Evolutionary conservation across 2,888 invertebrate species (phyloP).

Genomic region (Heliconius sara): DNA sequence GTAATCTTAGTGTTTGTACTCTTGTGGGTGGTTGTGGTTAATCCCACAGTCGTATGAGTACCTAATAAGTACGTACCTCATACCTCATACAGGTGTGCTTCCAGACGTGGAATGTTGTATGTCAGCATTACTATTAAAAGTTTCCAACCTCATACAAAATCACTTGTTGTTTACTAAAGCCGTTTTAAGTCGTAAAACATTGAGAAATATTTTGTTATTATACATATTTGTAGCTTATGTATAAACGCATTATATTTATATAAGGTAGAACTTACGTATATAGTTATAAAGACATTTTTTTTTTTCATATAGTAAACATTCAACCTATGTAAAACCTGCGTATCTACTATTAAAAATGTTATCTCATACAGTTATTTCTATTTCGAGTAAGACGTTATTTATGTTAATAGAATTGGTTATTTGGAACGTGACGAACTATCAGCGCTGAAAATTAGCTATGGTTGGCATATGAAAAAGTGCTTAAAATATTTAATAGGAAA

Average conservation of each 20-base stretch:
- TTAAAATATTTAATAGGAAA: background rate
- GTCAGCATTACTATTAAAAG: constrained; percentile 51
- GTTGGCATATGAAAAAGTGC: constrained; percentile 47
- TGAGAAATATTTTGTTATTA: constrained; percentile 11
- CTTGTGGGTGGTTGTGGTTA: constrained; percentile 64
- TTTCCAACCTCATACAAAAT: constrained; percentile 13
- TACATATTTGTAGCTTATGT: background rate
- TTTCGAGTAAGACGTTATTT: constrained; percentile 53
- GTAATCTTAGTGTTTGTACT: constrained; percentile 53
- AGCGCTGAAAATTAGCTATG: constrained; percentile 53
- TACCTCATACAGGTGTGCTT: constrained; percentile 59
- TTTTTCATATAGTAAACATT: background rate
- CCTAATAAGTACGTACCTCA: too few relatives aligned
- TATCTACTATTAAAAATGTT: background rate
- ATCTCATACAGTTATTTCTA: constrained; percentile 40
- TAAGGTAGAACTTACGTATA: background rate
- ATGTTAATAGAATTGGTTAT: constrained; percentile 57
- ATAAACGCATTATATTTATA: background rate
- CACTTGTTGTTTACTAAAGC: constrained; percentile 24
- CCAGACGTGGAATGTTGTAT: constrained; percentile 53
- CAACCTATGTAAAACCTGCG: background rate
- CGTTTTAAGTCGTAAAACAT: background rate
- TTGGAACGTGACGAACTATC: constrained; percentile 63
- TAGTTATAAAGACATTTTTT: background rate
- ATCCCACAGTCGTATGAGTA: constrained; percentile 43